Evolutionary conservation across 1,140 invertebrate genomes (phyloP).

Genomic region (Tetramorium alpestre): DNA sequence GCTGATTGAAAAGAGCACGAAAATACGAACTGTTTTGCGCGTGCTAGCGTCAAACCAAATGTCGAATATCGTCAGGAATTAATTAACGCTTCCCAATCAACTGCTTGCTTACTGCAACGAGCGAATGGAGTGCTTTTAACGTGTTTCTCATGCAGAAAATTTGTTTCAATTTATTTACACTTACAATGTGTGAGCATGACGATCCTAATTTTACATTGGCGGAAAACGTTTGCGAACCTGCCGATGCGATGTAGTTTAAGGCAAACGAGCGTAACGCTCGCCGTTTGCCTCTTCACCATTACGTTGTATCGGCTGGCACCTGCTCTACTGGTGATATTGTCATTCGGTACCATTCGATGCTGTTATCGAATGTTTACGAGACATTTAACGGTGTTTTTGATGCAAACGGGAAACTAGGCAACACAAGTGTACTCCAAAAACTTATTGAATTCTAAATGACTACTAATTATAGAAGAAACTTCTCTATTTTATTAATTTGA

Average conservation of each 20-base stretch:
- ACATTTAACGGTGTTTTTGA: conserved; percentile 47
- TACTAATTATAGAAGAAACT: not conserved
- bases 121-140: conserved; percentile 58
- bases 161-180: conserved; percentile 75
- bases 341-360: conserved; percentile 36
- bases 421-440: not conserved
- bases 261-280: conserved; percentile 27
- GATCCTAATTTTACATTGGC: conserved; percentile 74
- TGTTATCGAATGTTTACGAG: conserved; percentile 55
- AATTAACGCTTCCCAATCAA: conserved; percentile 72
- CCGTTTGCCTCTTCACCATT: conserved; percentile 50
- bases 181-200: conserved; percentile 63
- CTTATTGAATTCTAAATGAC: conserved; percentile 8
- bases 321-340: conserved; percentile 42
- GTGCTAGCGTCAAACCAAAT: conserved; percentile 7
- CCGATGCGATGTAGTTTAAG: conserved; percentile 19
- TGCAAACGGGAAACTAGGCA: not conserved
- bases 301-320: not conserved
- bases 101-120: conserved; percentile 47
- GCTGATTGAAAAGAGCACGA: not conserved
- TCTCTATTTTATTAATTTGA: not conserved
- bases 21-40: conserved; percentile 19
- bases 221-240: conserved; percentile 36
- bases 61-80: conserved; percentile 39
- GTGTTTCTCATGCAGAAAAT: conserved; percentile 73